Evolutionary conservation across 2,113 vertebrate genomes (phyloP).

Genomic region (Syrrhaptes paradoxus): DNA sequence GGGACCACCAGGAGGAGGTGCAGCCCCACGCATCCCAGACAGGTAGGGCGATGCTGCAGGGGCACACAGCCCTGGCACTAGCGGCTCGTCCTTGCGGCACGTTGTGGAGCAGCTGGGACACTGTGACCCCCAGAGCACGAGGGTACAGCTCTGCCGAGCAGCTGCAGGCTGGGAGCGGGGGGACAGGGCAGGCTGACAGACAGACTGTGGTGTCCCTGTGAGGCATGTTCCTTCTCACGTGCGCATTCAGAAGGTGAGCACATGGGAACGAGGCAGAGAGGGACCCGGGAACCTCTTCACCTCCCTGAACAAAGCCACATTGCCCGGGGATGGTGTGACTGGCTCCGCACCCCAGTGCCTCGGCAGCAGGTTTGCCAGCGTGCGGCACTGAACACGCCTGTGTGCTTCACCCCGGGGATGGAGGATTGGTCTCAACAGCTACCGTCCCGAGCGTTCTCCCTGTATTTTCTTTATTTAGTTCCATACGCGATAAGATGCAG

Average conservation of each 20-base stretch:
- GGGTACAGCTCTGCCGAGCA: not conserved
- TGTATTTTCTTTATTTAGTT: not conserved
- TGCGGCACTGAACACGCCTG: not conserved
- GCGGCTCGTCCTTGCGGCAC: not conserved
- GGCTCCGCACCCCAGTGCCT: not conserved
- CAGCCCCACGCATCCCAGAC: conserved; percentile 69
- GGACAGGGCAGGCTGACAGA: not conserved
- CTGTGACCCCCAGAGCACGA: not conserved
- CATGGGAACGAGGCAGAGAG: not conserved
- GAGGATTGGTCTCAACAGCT: not conserved
- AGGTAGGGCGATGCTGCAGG: conserved; percentile 19
- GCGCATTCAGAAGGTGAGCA: not conserved
- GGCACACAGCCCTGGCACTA: not conserved
- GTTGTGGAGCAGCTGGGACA: not conserved
- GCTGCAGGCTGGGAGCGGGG: not conserved
- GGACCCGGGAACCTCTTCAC: not conserved
- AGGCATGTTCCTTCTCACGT: not conserved
- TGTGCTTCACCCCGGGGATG: not conserved
- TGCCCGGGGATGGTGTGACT: not conserved
- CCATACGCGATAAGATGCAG: not conserved
- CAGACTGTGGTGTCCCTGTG: not conserved
- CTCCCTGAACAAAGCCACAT: not conserved
- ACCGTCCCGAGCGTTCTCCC: not conserved
- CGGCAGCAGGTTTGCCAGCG: not conserved
- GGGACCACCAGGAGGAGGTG: conserved; percentile 71